These are phyloP conservation scores for Chiloscyllium plagiosum DNA, from an alignment of 2,113 vertebrate genomes.

Conservation along the genomic window DNA sequence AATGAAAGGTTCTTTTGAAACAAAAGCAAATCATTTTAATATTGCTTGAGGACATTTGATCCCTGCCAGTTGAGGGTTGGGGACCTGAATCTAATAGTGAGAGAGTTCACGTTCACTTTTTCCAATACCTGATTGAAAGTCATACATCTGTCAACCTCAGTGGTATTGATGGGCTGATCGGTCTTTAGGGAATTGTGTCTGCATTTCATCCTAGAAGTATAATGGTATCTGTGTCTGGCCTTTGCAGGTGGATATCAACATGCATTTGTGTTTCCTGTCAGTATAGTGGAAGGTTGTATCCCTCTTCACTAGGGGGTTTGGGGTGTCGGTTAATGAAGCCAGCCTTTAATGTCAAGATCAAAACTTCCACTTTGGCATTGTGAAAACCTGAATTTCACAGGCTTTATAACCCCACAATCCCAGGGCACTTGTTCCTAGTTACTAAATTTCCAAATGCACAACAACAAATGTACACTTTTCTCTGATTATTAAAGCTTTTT, in stretches of 20 bases:
- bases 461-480: neutral
- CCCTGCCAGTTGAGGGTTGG: neutral
- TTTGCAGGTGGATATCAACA: conserved; percentile 17
- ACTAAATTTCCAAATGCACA: neutral
- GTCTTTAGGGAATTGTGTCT: conserved; percentile 25
- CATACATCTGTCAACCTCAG: conserved; percentile 32
- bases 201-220: conserved; percentile 27
- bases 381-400: neutral
- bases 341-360: neutral
- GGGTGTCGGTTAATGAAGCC: neutral
- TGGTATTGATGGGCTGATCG: conserved; percentile 2
- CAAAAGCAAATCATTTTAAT: neutral
- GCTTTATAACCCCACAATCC: neutral
- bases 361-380: neutral
- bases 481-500: conserved; percentile 1
- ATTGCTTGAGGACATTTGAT: neutral
- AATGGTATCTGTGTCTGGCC: conserved; percentile 20
- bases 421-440: neutral
- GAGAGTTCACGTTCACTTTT: neutral
- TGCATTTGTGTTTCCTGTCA: conserved; percentile 6
- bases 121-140: neutral
- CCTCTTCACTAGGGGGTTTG: neutral
- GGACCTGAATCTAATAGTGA: neutral
- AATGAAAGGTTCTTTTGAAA: neutral
- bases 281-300: neutral